Base-by-base conservation (phyloP, 2,797 vertebrate species). In the Morus bassanus region DNA sequence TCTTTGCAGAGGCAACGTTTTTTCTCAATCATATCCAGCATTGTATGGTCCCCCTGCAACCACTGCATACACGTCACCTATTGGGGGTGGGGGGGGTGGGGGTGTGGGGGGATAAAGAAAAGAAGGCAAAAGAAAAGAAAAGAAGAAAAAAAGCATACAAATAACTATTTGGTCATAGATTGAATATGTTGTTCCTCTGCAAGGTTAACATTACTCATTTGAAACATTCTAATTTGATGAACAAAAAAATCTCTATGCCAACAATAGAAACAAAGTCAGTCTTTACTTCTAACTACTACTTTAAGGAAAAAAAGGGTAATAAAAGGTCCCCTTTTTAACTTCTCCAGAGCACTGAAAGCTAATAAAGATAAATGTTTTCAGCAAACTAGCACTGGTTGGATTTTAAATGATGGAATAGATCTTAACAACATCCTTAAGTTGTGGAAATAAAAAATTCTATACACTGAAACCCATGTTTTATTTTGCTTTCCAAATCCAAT, bases 11-110 rank as follows among this genome's bases (percentile, higher is more conserved):
- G 98, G 95, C 98, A 99, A 94, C 99, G 99, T 89, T 99, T 99
- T 96, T 99, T 99, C 98, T 99, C 99, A 82, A 99, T 99, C 98
- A 99, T 99, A 95, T 99, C 99, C 93, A 99, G 98, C 99, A 99
- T 99, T 16, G 99, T 99, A 96, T 98, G 99, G 98, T 99, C 99
- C 83, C 99, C 99, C 95, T 99, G 99, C 95, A 99, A 98, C 99
- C 99, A 99, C 76, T 99, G 99, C 99, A 99, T 99, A 97, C 99
- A 99, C 14, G 99, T 98, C 98, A 99, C 99, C 99, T 99, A 54
- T 95, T 85, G 24, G 4, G 18, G 19, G 13, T 35, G 25, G 7
- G 2, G 28, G 17, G 41, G 37, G 8, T 11, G 30, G 3, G 12
- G 54, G 53, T n/a, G n/a, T n/a, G n/a, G n/a, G n/a, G n/a, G n/a